phyloP scores from a whole-genome alignment of 2,888 invertebrate species.

The Plebejus argus region DNA sequence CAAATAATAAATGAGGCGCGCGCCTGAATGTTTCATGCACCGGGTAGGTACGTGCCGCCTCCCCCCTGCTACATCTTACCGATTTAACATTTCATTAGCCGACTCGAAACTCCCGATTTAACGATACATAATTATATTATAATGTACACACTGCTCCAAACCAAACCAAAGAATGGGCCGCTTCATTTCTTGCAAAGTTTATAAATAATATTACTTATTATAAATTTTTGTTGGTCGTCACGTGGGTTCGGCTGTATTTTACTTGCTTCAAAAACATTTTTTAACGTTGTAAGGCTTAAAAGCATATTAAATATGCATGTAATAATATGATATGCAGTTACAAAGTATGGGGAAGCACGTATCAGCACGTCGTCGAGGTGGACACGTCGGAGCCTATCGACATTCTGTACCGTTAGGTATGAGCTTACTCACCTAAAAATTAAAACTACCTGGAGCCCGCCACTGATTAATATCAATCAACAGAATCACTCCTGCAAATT shows the following conservation, averaged over 20 bases:
- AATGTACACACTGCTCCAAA: neutral
- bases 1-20: conserved; percentile 2
- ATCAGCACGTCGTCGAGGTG: neutral
- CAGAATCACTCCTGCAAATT: neutral
- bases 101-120: neutral
- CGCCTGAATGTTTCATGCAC: neutral
- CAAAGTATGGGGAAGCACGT: neutral
- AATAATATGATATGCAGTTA: no score
- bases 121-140: neutral
- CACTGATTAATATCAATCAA: neutral
- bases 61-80: neutral
- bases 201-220: no score
- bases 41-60: neutral
- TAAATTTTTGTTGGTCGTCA: no score
- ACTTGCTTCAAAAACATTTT: no score
- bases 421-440: neutral
- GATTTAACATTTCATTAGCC: neutral
- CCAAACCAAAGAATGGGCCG: neutral
- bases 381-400: neutral
- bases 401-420: no score
- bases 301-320: no score
- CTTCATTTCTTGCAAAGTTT: neutral
- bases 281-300: no score
- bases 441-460: neutral
- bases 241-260: no score